These are phyloP conservation scores for Gymnodraco acuticeps DNA, from an alignment of 2,797 vertebrate species.

Conservation along the genomic window DNA sequence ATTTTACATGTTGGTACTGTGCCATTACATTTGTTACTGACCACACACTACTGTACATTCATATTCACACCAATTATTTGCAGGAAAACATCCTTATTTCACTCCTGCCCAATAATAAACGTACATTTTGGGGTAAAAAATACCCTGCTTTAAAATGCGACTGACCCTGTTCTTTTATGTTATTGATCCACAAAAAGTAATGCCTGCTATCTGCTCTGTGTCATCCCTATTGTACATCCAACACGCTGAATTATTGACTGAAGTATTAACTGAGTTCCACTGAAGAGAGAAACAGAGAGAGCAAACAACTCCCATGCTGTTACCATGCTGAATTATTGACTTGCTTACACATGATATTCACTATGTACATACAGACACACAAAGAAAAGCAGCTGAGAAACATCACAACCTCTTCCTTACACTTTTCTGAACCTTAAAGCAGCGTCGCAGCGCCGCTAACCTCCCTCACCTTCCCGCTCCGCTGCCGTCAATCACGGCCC, in stretches of 20 bases:
- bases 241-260: constrained; percentile 59
- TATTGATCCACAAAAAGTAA: constrained; percentile 10
- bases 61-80: not conserved
- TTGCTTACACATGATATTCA: constrained; percentile 29
- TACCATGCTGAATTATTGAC: constrained; percentile 58
- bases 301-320: constrained; percentile 35
- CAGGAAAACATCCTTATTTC: not conserved
- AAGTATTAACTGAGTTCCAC: constrained; percentile 33
- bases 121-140: not conserved
- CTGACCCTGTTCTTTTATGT: not conserved
- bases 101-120: not conserved
- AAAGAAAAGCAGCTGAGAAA: constrained; percentile 7
- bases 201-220: constrained; percentile 32
- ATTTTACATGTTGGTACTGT: not conserved
- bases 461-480: constrained; percentile 24
- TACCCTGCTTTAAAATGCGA: not conserved
- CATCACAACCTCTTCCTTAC: constrained; percentile 15
- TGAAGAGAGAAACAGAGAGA: constrained; percentile 36
- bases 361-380: constrained; percentile 33
- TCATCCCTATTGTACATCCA: constrained; percentile 20
- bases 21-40: not conserved
- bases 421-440: constrained; percentile 28
- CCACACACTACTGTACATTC: not conserved
- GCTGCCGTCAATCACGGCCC: constrained; percentile 54
- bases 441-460: constrained; percentile 9